Base-by-base conservation (phyloP, 2,113 vertebrate species). In the Phylloscopus trochilus region DNA sequence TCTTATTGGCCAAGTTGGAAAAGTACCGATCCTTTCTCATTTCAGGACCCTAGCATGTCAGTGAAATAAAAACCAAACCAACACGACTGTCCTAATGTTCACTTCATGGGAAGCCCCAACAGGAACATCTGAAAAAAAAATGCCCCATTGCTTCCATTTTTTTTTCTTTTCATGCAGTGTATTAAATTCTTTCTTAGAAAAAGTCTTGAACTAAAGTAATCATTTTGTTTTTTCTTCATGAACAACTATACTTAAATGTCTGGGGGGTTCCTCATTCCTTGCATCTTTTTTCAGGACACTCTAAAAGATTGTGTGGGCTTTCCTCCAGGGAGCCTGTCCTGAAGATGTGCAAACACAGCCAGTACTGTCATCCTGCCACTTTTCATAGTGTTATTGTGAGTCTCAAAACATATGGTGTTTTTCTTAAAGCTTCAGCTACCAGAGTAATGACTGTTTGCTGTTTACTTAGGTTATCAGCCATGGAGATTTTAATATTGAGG, bases 401-500 rank as follows among this genome's bases (percentile, higher is more conserved):
- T 94, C 52, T 83, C 83, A 84, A 84, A 95, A 60, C 77, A 91
- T 75, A 95, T 63, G 77, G 49, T 92, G 68, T 89, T 92, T 95
- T 92, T 84, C 77, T 92, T 84, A 91, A 92, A 91, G 52, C 27
- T 89, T 89, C 66, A 78, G 56, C 60, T 96, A 33, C 43, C n/a
- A 35, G 28, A 67, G 35, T 78, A 74, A 87, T 82, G 52, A 63
- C 33, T 70, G 55, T 73, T 89, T 83, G 55, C n/a, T 86, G 51
- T 91, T 91, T 95, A 69, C 59, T 89, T 53, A 49, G 2, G 18
- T 63, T 84, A 91, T 26, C 33, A 47, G 21, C 12, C 39, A 51
- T 55, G 24, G 10, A 89, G n/a, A 78, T 74, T 78, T 92, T 74
- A 39, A 63, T 84, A 75, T 56, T 1, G 5, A 84, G 51, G 16